phyloP scores from a whole-genome alignment of 1,140 invertebrate genomes.

The Thaumatotibia leucotreta region DNA sequence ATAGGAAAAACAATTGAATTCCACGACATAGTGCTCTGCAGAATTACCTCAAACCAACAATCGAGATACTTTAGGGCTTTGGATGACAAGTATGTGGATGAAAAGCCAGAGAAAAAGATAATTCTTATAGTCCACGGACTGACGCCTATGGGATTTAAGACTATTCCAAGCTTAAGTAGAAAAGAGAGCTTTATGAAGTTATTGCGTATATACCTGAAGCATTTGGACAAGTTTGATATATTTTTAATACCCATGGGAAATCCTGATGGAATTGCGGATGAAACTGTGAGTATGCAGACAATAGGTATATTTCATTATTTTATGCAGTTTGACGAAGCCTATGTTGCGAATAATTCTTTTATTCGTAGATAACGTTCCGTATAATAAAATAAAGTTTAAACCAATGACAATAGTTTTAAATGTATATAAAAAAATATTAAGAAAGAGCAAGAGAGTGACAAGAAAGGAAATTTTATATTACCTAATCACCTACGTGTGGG shows the following conservation, averaged over 20 bases:
- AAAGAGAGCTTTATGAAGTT: conserved; percentile 22
- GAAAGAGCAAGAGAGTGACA: too few species aligned
- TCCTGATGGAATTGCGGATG: conserved; percentile 41
- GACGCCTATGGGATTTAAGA: conserved; percentile 34
- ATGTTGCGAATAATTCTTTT: too few species aligned
- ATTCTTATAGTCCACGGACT: conserved; percentile 61
- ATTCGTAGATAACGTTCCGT: too few species aligned
- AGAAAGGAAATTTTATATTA: too few species aligned
- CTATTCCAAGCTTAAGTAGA: conserved; percentile 20
- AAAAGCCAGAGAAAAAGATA: conserved; percentile 52
- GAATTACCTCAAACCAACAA: conserved; percentile 25
- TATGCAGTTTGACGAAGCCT: too few species aligned
- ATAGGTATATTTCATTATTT: too few species aligned
- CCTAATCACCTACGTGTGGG: too few species aligned
- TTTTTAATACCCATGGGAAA: conserved; percentile 59
- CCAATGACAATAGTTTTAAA: too few species aligned
- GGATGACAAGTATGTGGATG: conserved; percentile 40
- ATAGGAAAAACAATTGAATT: conserved; percentile 51
- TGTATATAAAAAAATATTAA: too few species aligned
- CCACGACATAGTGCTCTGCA: conserved; percentile 51
- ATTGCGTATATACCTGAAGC: conserved; percentile 39
- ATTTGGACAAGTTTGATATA: conserved; percentile 61
- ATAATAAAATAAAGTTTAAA: too few species aligned
- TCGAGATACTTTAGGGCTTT: conserved; percentile 29
- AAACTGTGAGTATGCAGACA: conserved; percentile 17